Evolutionary conservation across 2,888 invertebrate genomes (phyloP).

Genomic region (Phyllotreta striolata): DNA sequence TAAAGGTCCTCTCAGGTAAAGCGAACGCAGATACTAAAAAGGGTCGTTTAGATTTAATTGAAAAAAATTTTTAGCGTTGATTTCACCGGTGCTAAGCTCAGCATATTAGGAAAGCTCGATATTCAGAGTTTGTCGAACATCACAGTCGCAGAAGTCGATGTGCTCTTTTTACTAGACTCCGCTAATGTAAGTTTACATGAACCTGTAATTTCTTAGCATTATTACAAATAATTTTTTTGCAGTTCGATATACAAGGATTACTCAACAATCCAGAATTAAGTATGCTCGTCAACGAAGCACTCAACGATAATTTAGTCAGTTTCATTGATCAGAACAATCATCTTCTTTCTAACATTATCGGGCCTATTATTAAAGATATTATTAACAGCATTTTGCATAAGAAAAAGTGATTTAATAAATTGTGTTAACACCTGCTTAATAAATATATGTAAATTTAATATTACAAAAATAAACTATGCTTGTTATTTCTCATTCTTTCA

Average conservation of each 20-base stretch:
- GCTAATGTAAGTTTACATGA: conserved; percentile 14
- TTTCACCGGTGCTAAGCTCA: not conserved
- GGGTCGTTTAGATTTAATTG: not conserved
- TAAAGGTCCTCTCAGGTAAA: conserved; percentile 4
- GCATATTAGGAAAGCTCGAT: conserved; percentile 4
- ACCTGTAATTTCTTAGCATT: not conserved
- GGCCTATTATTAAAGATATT: conserved; percentile 42
- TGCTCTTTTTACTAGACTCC: conserved; percentile 9
- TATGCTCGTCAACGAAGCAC: conserved; percentile 41
- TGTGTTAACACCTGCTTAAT: too few relatives aligned
- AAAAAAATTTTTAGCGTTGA: conserved; percentile 17
- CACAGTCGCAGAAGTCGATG: not conserved
- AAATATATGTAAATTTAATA: too few relatives aligned
- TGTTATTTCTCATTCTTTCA: too few relatives aligned
- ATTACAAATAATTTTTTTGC: conserved; percentile 33
- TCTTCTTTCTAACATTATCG: conserved; percentile 46
- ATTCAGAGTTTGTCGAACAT: not conserved
- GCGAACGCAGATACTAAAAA: not conserved
- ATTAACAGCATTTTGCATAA: conserved; percentile 35
- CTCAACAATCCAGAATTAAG: conserved; percentile 52
- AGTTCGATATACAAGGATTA: conserved; percentile 52
- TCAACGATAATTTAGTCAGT: conserved; percentile 46
- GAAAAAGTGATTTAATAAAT: too few relatives aligned
- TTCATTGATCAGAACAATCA: conserved; percentile 47
- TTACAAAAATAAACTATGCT: too few relatives aligned